Evolutionary conservation across 2,797 vertebrate genomes (phyloP).

Genomic region (Bovichtus diacanthus): DNA sequence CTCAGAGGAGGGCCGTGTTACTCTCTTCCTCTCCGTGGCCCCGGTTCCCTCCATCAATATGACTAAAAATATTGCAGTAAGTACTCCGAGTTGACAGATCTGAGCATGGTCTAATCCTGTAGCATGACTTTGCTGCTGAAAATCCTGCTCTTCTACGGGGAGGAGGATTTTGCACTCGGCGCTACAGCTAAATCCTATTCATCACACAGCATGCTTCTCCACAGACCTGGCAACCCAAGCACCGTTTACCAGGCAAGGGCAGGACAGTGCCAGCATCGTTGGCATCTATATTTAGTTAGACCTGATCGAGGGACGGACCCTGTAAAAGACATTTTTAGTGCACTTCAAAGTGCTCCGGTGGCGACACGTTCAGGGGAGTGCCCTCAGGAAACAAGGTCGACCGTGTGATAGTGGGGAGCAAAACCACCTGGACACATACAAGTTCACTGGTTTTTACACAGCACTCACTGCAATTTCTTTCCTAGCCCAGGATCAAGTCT

Average conservation of each 20-base stretch:
- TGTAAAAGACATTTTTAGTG: slow-evolving; percentile 58
- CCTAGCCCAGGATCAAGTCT: slow-evolving; percentile 20
- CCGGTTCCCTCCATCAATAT: slow-evolving; percentile 69
- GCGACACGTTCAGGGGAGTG: slow-evolving; percentile 35
- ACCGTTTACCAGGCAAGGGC: slow-evolving; percentile 65
- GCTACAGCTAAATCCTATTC: slow-evolving; percentile 78
- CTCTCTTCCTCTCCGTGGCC: slow-evolving; percentile 42
- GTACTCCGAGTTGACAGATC: slow-evolving; percentile 72
- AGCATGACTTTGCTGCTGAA: slow-evolving; percentile 72
- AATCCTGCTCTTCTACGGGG: slow-evolving; percentile 70
- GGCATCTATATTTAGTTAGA: slow-evolving; percentile 77
- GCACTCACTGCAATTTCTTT: slow-evolving; percentile 14
- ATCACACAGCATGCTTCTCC: slow-evolving; percentile 75
- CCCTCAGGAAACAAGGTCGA: slow-evolving; percentile 40
- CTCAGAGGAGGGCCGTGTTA: slow-evolving; percentile 52
- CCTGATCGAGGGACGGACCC: slow-evolving; percentile 58
- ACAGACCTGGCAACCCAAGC: slow-evolving; percentile 77
- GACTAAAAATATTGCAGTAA: slow-evolving; percentile 78
- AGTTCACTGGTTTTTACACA: slow-evolving; percentile 32
- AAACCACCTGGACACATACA: slow-evolving; percentile 27
- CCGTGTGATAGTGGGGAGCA: slow-evolving; percentile 19
- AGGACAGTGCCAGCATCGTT: slow-evolving; percentile 66
- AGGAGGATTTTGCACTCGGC: slow-evolving; percentile 57
- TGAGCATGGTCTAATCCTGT: slow-evolving; percentile 74
- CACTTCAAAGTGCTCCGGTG: slow-evolving; percentile 58